phyloP scores from a whole-genome alignment of 2,113 vertebrate genomes.

The Pygoscelis antarcticus region DNA sequence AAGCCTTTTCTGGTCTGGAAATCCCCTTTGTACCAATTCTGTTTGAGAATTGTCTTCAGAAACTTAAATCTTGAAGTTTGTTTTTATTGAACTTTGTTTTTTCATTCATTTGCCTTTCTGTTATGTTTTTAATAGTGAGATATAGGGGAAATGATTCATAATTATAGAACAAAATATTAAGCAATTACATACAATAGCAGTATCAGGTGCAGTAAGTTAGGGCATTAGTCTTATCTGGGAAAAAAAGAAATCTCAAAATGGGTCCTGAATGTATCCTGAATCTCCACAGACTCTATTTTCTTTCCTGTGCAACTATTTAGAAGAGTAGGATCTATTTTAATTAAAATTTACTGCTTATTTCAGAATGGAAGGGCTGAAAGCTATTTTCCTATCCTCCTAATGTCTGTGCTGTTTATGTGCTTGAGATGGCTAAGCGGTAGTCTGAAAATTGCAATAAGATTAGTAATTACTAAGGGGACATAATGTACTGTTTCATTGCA shows the following conservation, averaged over 20 bases:
- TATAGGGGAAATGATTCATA: background rate
- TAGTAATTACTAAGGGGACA: conserved; percentile 30
- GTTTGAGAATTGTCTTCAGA: background rate
- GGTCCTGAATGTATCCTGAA: background rate
- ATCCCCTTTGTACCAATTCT: background rate
- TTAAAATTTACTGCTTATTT: conserved; percentile 49
- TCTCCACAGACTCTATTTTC: background rate
- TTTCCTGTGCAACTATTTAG: background rate
- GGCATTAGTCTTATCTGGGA: background rate
- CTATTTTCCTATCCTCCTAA: conserved; percentile 5
- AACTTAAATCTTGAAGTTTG: background rate
- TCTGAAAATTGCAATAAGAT: conserved; percentile 48
- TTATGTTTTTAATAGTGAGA: background rate
- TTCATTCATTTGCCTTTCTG: background rate
- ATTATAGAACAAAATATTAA: background rate
- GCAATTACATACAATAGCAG: background rate
- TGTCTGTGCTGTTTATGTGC: conserved; percentile 36
- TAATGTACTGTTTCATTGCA: background rate
- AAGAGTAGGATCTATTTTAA: conserved; percentile 7
- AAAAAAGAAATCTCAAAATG: background rate
- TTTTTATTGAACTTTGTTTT: background rate
- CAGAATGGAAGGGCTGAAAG: conserved; percentile 38
- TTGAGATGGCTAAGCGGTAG: conserved; percentile 39
- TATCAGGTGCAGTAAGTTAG: background rate
- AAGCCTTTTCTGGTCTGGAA: background rate